Conservation (phyloP, 2,888 invertebrate genomes). For the Acholoe squamosa region DNA sequence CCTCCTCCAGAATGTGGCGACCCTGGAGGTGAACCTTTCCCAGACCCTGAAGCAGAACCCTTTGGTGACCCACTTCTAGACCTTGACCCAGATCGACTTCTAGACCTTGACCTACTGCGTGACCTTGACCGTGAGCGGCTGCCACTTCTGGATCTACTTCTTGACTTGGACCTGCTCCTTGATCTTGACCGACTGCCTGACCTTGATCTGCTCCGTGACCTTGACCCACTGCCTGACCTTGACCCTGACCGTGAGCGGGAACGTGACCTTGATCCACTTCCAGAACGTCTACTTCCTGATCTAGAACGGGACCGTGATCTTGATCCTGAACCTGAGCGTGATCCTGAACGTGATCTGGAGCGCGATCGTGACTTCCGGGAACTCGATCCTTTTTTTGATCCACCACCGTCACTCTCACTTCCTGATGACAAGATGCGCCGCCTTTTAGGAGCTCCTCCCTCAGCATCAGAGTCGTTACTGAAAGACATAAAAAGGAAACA, state of each 20-base stretch:
- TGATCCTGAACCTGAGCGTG: constrained; percentile 84
- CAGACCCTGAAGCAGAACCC: constrained; percentile 42
- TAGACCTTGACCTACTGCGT: constrained; percentile 63
- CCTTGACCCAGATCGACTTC: constrained; percentile 56
- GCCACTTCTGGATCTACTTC: constrained; percentile 65
- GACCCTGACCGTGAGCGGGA: constrained; percentile 62
- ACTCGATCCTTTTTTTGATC: constrained; percentile 60
- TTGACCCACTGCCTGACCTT: background rate
- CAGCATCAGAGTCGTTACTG: background rate
- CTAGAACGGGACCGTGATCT: constrained; percentile 64
- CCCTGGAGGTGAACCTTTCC: constrained; percentile 21
- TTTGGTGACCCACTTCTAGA: background rate
- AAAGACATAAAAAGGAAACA: too few relatives aligned
- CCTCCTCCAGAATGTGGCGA: constrained; percentile 5
- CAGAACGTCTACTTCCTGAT: constrained; percentile 65
- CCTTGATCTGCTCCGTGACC: constrained; percentile 66
- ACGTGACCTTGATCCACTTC: constrained; percentile 66
- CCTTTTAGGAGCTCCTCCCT: constrained; percentile 73
- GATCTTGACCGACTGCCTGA: constrained; percentile 62
- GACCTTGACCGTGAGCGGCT: constrained; percentile 53
- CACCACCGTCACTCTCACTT: constrained; percentile 77
- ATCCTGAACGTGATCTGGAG: constrained; percentile 65
- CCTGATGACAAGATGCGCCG: constrained; percentile 79
- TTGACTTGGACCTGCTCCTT: background rate
- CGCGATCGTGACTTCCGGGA: constrained; percentile 65